Evolutionary conservation across 2,113 vertebrate genomes (phyloP).

Genomic region (Monarcha castaneiventris): DNA sequence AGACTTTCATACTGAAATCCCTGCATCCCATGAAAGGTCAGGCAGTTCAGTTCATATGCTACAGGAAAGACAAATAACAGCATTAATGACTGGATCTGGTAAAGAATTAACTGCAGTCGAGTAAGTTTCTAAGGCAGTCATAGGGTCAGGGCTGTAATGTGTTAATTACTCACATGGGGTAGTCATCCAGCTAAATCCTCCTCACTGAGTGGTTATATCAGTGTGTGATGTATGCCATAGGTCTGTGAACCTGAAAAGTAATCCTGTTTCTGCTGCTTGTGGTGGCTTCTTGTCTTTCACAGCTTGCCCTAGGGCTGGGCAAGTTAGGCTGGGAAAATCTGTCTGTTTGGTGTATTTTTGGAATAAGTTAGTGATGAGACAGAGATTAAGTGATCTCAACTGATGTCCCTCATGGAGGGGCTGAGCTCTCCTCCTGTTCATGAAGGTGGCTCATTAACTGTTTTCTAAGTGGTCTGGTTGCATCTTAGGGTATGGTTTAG

Average conservation of each 20-base stretch:
- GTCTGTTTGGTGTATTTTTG: background rate
- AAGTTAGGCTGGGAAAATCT: background rate
- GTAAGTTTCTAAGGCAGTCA: background rate
- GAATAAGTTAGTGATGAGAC: background rate
- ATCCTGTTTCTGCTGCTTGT: background rate
- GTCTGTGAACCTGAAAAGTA: background rate
- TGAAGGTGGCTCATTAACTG: background rate
- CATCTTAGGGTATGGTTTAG: background rate
- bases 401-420: background rate
- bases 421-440: background rate
- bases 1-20: slow-evolving; percentile 36
- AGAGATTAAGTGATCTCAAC: background rate
- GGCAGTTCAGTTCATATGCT: background rate
- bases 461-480: background rate
- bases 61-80: slow-evolving; percentile 1
- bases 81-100: background rate
- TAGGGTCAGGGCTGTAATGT: background rate
- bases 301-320: accelerated
- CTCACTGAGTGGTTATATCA: background rate
- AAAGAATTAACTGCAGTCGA: background rate
- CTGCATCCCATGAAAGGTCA: background rate
- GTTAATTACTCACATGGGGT: background rate
- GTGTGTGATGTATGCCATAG: background rate
- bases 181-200: background rate
- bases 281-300: background rate